phyloP scores from a whole-genome alignment of 2,113 vertebrate species.

The Fukomys damarensis region DNA sequence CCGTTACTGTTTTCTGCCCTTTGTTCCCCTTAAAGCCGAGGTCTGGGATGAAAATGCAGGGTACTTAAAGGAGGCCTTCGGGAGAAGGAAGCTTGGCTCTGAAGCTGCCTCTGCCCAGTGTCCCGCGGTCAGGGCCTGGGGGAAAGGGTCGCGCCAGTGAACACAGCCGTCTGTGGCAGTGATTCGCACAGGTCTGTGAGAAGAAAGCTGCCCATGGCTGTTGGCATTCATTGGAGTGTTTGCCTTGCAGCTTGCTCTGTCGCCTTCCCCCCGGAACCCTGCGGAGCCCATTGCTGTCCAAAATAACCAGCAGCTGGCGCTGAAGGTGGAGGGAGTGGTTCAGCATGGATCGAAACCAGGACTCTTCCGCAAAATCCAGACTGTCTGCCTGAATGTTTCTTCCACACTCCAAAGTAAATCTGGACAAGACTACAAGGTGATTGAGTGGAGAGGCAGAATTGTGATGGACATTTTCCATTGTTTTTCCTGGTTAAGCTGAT shows the following conservation, averaged over 20 bases:
- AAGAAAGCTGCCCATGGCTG: background rate
- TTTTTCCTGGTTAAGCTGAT: background rate
- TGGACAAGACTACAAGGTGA: conserved; percentile 94
- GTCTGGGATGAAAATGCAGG: background rate
- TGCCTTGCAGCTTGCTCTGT: conserved; percentile 93
- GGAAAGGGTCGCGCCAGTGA: accelerated
- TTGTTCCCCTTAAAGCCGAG: background rate
- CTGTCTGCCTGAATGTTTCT: conserved; percentile 95
- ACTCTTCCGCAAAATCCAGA: conserved; percentile 97
- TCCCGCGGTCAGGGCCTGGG: background rate
- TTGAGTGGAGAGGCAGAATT: background rate
- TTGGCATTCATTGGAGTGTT: background rate
- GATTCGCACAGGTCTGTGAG: background rate
- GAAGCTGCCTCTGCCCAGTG: background rate
- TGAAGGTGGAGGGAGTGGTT: conserved; percentile 98
- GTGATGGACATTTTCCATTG: background rate
- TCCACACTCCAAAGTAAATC: conserved; percentile 95
- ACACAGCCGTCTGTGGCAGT: too few species aligned
- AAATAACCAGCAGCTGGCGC: conserved; percentile 94
- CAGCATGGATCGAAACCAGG: conserved; percentile 96
- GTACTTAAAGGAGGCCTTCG: background rate
- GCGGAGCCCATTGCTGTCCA: conserved; percentile 96
- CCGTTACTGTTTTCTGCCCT: background rate
- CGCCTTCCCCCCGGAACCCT: conserved; percentile 95
- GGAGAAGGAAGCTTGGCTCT: background rate